Evolutionary conservation across 2,797 vertebrate species (phyloP).

Genomic region (Fringilla coelebs): DNA sequence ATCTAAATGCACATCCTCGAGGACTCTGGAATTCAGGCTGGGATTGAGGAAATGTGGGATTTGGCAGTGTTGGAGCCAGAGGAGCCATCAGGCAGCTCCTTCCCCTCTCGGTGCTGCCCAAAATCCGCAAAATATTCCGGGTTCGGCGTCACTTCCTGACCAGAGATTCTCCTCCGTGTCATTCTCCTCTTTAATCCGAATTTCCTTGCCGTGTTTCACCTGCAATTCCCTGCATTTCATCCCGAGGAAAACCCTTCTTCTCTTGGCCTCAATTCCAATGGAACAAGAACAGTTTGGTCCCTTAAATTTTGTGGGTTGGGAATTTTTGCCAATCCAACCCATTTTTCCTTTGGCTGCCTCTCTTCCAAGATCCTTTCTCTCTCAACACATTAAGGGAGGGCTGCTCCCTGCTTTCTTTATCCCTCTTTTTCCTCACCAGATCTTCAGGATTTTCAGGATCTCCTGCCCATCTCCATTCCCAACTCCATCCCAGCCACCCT

Average conservation of each 20-base stretch:
- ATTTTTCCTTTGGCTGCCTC: neutral
- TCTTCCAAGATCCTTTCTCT: neutral
- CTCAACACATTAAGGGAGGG: rapidly evolving
- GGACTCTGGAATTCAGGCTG: neutral
- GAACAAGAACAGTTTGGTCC: neutral
- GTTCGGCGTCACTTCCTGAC: neutral
- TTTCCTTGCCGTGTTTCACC: neutral
- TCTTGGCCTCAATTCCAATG: neutral
- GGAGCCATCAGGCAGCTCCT: neutral
- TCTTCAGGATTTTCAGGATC: neutral
- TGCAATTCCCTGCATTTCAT: neutral
- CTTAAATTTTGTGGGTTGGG: rapidly evolving
- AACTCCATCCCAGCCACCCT: neutral
- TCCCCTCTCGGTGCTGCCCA: neutral
- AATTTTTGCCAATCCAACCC: neutral
- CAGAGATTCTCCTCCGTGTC: neutral
- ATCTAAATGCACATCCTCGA: neutral
- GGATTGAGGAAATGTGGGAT: neutral
- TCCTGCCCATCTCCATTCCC: neutral
- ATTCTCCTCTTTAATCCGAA: rapidly evolving
- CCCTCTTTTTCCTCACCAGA: rapidly evolving
- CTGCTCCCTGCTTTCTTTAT: neutral
- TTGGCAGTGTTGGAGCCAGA: neutral
- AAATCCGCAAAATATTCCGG: rapidly evolving
- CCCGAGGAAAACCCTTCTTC: neutral